Base-by-base conservation (phyloP, 2,888 invertebrate genomes). In the Agrochola lota region DNA sequence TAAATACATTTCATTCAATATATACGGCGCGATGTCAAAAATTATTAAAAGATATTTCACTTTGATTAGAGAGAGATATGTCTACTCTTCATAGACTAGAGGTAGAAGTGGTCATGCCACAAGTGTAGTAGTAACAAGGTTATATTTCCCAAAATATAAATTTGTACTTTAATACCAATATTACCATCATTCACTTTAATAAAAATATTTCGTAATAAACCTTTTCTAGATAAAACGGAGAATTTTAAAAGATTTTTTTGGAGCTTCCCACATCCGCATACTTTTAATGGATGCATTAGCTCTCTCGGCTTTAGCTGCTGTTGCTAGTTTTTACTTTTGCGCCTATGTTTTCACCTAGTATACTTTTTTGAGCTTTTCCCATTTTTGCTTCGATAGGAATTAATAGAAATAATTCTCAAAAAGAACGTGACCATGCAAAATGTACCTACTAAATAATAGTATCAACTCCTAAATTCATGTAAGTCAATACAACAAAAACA, bases 261-360 rank as follows among this genome's bases (percentile, higher is more conserved):
- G n/a, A 12, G 63, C 59, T 73, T 71, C 73, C 35, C 30, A 20
- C 11, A 49, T 69, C 46, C 55, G 23, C 49, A 66, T 70, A 12
- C 52, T 72, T 75, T 73, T 86, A 83, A 79, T 79, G 79, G 79
- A 84, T 71, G 72, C 84, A 84, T 84, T 84, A 83, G 57, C 79
- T 35, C 12, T 75, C 23, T 0, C 11, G 67, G 74, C n/a, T 83
- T 83, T 49, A 63, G n/a, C 20, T 23, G 12, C 5, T 49, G 66
- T 64, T 70, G 17, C 40, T 69, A 73, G 74, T 57, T 60, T 71
- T 67, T 57, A 69, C 43, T 59, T 74, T 70, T 35, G 57, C 12
- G 64, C 62, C 26, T 72, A 67, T 59, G 20, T 73, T 84, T 73
- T 52, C 17, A 72, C 15, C 60, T 46, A 20, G 15, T 55, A n/a